phyloP scores from a whole-genome alignment of 2,113 vertebrate species.

The Bambusicola thoracicus region DNA sequence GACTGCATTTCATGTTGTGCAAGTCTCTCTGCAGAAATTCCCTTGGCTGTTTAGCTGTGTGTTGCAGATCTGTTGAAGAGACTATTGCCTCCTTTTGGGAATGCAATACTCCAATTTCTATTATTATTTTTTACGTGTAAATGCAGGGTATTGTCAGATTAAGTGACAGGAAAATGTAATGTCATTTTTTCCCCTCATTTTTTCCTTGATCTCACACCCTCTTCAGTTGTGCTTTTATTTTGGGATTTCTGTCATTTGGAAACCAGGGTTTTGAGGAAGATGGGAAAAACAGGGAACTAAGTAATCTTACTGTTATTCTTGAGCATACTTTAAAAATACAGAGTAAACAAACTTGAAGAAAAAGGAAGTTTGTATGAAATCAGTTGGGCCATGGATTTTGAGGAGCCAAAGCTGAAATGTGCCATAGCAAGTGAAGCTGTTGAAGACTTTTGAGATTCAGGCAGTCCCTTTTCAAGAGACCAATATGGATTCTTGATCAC shows the following conservation, averaged over 20 bases:
- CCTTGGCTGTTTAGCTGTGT: background rate
- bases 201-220: background rate
- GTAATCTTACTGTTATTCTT: background rate
- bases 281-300: background rate
- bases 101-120: background rate
- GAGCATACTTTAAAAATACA: background rate
- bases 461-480: background rate
- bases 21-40: background rate
- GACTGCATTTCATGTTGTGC: slow-evolving; percentile 15
- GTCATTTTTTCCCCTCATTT: background rate
- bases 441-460: background rate
- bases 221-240: background rate
- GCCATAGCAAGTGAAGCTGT: background rate
- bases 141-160: background rate
- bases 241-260: background rate
- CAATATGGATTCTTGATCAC: background rate
- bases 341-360: background rate
- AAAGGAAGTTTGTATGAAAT: slow-evolving; percentile 7
- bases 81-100: background rate
- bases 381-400: background rate
- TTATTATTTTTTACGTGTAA: background rate
- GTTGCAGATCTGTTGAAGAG: background rate
- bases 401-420: background rate
- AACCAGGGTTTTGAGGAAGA: background rate
- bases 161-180: background rate